phyloP scores from a whole-genome alignment of 2,797 vertebrate species.

The Darevskia nairensis region DNA sequence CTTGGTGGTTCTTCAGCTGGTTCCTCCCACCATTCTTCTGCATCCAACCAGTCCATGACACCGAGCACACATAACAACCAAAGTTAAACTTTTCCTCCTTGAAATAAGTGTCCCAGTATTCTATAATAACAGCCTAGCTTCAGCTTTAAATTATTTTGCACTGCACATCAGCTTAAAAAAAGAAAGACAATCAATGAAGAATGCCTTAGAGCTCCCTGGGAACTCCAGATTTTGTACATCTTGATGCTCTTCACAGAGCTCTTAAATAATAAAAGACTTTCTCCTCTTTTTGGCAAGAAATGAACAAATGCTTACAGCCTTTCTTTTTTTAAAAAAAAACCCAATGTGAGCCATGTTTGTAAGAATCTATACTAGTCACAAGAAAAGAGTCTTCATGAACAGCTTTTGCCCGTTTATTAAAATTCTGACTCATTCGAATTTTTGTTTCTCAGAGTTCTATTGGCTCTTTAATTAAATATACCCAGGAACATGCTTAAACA shows the following conservation, averaged over 20 bases:
- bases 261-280: conserved; percentile 12
- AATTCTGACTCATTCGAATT: not conserved
- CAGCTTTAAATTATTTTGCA: conserved; percentile 37
- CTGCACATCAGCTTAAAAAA: conserved; percentile 21
- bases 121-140: not conserved
- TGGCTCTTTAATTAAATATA: not conserved
- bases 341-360: not conserved
- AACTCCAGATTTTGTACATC: conserved; percentile 14
- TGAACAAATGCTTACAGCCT: not conserved
- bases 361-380: not conserved
- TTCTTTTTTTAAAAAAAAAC: not conserved
- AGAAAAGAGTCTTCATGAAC: not conserved
- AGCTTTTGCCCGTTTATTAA: not conserved
- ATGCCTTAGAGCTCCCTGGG: conserved; percentile 7
- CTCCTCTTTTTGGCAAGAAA: conserved; percentile 20
- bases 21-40: too few species aligned
- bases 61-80: not conserved
- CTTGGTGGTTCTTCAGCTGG: too few species aligned
- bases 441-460: too few species aligned
- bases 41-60: too few species aligned
- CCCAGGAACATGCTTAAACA: not conserved
- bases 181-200: conserved; percentile 22
- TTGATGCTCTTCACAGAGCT: conserved; percentile 2
- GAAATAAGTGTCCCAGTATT: not conserved
- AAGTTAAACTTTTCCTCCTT: not conserved